A percentile compares a stretch with the other conserved stretches of the same genome.
phyloP scores from a whole-genome alignment of 2,888 invertebrate species.

The Drosophila borealis region DNA sequence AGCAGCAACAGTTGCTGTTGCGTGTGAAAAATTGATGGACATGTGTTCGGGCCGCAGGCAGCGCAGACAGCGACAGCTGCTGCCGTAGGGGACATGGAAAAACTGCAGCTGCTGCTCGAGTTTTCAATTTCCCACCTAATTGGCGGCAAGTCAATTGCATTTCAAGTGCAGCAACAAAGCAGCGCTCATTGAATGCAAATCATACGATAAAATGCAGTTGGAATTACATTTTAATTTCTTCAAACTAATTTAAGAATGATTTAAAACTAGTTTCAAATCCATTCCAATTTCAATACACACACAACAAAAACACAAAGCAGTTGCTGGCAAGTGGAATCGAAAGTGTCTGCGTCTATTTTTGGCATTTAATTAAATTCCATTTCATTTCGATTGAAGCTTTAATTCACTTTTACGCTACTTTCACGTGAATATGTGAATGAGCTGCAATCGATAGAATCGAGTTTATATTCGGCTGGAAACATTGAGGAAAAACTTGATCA shows the following conservation, averaged over 20 bases:
- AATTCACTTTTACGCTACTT: no score
- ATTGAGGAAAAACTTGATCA: no score
- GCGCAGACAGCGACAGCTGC: constrained; percentile 39
- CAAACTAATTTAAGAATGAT: not conserved
- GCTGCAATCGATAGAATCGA: no score
- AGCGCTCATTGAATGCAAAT: constrained; percentile 7
- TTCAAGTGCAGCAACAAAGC: constrained; percentile 34
- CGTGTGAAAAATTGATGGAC: constrained; percentile 67
- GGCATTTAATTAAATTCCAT: no score
- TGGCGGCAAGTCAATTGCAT: constrained; percentile 63
- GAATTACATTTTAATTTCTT: constrained; percentile 2
- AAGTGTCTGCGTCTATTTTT: no score
- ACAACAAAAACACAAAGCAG: no score
- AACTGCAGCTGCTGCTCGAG: constrained; percentile 37
- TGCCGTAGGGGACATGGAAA: constrained; percentile 15
- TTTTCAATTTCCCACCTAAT: constrained; percentile 66
- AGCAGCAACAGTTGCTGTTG: constrained; percentile 51
- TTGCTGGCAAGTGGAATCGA: no score
- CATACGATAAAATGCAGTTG: not conserved
- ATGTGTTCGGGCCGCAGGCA: constrained; percentile 46
- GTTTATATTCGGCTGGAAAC: no score
- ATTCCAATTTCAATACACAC: no score
- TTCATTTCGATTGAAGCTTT: no score
- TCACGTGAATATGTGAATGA: no score
- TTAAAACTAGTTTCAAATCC: not conserved